phyloP scores from a whole-genome alignment of 2,113 vertebrate genomes.

The Gopherus flavomarginatus region DNA sequence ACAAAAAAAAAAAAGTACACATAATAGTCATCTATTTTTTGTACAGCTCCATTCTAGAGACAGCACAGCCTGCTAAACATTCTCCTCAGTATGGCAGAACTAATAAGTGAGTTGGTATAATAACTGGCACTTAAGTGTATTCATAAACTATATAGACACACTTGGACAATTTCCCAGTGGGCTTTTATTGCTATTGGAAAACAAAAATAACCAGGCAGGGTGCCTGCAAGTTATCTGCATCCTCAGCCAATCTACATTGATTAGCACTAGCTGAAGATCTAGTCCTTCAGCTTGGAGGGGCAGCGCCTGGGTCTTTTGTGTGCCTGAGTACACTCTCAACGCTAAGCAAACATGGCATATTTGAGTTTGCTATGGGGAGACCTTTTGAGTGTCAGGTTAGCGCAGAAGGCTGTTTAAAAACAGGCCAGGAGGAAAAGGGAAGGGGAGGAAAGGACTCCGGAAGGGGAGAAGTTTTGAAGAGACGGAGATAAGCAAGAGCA shows the following conservation, averaged over 20 bases:
- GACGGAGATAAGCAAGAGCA: background rate
- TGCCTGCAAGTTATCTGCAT: background rate
- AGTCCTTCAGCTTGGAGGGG: background rate
- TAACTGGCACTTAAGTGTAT: rapidly evolving
- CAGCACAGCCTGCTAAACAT: rapidly evolving
- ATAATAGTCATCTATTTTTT: rapidly evolving
- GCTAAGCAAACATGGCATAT: background rate
- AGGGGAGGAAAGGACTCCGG: background rate
- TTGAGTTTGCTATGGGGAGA: background rate
- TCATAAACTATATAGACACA: background rate
- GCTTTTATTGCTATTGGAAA: background rate
- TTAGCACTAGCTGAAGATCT: background rate
- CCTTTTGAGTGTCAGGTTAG: background rate
- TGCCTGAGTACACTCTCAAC: background rate
- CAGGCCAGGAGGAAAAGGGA: background rate
- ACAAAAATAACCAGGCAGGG: too few species aligned
- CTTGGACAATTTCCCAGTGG: background rate
- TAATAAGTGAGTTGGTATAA: rapidly evolving
- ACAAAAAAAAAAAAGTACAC: background rate
- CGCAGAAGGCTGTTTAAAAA: background rate
- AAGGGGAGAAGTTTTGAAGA: background rate
- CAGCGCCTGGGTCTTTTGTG: background rate
- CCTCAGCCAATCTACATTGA: background rate
- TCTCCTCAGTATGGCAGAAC: background rate
- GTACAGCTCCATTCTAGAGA: background rate